These are phyloP conservation scores for Xiphydria camelus DNA, from an alignment of 2,888 invertebrate genomes.

Conservation along the genomic window DNA sequence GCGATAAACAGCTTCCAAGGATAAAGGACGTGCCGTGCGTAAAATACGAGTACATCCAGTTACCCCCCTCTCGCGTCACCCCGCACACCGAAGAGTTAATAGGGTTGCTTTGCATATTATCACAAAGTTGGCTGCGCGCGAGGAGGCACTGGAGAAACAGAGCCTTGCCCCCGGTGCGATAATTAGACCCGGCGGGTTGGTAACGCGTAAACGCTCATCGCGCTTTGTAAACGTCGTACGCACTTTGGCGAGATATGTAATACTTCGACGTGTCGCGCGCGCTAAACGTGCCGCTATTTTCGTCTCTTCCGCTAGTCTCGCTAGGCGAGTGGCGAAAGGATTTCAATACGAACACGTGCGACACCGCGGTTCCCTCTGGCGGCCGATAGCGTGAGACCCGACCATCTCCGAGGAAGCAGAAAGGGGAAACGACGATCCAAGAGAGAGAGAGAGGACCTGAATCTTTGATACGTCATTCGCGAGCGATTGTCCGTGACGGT, in stretches of 20 bases:
- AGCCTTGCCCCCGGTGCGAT: slow-evolving; percentile 33
- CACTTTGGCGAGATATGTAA: no score
- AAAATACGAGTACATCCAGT: slow-evolving; percentile 1
- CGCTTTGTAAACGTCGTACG: no score
- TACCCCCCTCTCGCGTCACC: background rate
- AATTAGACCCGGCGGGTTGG: slow-evolving; percentile 36
- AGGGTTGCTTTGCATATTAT: slow-evolving; percentile 38
- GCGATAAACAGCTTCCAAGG: slow-evolving; percentile 1
- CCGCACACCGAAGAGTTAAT: slow-evolving; percentile 31
- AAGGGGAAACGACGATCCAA: background rate
- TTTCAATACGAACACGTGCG: no score
- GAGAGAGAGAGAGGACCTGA: no score
- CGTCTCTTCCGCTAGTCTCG: background rate
- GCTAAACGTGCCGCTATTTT: background rate
- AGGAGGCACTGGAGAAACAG: slow-evolving; percentile 30
- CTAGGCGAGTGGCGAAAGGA: no score
- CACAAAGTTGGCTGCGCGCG: slow-evolving; percentile 30
- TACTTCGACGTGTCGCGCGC: slow-evolving; percentile 16
- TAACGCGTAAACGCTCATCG: slow-evolving; percentile 12
- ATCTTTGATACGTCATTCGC: no score
- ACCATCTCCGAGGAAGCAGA: background rate
- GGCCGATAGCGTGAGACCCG: no score
- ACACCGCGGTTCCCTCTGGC: no score
- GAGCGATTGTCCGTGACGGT: no score
- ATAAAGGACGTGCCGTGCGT: slow-evolving; percentile 14